phyloP scores from a whole-genome alignment of 2,113 vertebrate genomes.

The Brachypodius melanocephalos region DNA sequence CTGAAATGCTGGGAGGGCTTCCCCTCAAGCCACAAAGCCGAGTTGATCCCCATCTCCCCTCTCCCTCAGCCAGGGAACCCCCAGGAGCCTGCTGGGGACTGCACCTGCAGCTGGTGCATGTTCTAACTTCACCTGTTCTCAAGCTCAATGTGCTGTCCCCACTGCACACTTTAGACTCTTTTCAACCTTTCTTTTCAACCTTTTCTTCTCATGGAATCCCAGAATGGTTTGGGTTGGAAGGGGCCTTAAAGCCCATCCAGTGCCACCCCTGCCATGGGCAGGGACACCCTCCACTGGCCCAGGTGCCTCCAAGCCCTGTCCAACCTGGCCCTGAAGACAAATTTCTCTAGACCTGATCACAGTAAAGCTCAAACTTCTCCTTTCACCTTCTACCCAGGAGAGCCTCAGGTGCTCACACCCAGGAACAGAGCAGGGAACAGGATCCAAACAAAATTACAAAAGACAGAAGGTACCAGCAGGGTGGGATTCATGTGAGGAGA shows the following conservation, averaged over 20 bases:
- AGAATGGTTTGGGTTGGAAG: background rate
- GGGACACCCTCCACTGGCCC: background rate
- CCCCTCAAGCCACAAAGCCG: background rate
- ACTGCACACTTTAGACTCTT: background rate
- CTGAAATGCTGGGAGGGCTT: background rate
- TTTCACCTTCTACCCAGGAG: background rate
- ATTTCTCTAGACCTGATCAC: background rate
- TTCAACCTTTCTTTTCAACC: background rate
- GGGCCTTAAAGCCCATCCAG: background rate
- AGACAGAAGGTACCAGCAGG: background rate
- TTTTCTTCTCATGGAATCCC: background rate
- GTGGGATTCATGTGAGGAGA: background rate
- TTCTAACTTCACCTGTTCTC: background rate
- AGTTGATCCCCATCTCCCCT: background rate
- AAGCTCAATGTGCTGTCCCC: background rate
- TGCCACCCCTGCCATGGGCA: background rate
- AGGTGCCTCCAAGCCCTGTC: background rate
- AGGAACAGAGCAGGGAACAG: background rate
- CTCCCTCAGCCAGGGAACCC: background rate
- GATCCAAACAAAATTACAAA: background rate
- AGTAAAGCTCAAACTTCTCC: background rate
- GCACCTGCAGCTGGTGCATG: rapidly evolving
- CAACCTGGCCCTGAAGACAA: background rate
- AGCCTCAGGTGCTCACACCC: background rate
- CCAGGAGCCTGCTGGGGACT: background rate